Evolutionary conservation across 2,888 invertebrate genomes (phyloP).

Genomic region (Alviniconcha strummeri): DNA sequence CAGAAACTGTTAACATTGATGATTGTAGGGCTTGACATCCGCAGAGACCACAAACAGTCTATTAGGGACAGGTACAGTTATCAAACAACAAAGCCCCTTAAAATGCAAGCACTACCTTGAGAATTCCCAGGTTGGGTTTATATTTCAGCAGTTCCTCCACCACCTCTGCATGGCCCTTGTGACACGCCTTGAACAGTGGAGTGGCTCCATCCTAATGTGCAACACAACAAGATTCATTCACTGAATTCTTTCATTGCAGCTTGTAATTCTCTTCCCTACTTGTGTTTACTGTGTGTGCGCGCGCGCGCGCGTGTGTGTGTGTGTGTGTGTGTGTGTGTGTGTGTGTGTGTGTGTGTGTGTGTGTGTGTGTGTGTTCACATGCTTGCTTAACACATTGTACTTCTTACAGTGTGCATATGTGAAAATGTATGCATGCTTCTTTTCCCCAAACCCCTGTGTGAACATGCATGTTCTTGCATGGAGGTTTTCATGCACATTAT

Average conservation of each 20-base stretch:
- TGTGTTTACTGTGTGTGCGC: background rate
- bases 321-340: background rate
- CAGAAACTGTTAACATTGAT: too few relatives aligned
- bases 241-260: background rate
- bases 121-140: conserved; percentile 77
- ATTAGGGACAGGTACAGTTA: too few relatives aligned
- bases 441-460: too few relatives aligned
- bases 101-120: conserved; percentile 79
- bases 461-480: too few relatives aligned
- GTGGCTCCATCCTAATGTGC: conserved; percentile 77
- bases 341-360: background rate
- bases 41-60: too few relatives aligned
- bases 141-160: conserved; percentile 84
- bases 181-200: conserved; percentile 94
- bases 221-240: background rate
- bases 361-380: background rate
- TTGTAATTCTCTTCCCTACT: background rate
- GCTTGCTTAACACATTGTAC: background rate
- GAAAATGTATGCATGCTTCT: too few relatives aligned
- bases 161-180: conserved; percentile 93
- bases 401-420: background rate
- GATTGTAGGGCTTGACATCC: too few relatives aligned
- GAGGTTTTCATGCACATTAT: too few relatives aligned
- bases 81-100: too few relatives aligned
- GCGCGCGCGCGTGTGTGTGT: background rate